Evolutionary conservation across 2,797 vertebrate species (phyloP), one percentile per base, ranked within the genome.

Genomic region (Chelmon rostratus): DNA sequence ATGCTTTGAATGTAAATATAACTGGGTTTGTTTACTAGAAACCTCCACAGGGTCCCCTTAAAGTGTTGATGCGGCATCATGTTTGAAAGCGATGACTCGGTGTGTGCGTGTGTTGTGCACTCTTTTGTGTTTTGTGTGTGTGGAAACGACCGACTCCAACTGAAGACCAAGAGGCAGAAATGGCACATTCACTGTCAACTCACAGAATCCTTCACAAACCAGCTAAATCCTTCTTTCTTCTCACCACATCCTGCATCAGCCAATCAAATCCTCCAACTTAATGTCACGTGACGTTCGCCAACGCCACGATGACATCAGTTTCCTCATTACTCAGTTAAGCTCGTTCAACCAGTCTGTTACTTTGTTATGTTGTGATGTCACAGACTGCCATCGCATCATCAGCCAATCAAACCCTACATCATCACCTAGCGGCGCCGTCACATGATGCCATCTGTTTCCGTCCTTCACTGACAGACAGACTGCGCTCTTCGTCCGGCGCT

Each of bases 301-400:
- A 13, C 1, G 2, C 54, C 19, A 23, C 3, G 31, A 52, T 1
- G 2, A 23, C 10, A 2, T 61, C 65, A 28, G 12, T 35, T 33
- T 33, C 33, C 12, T 40, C 13, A 21, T 23, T 40, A 18, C 44
- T 25, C 4, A 40, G 12, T 57, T 9, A 35, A 37, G 38, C 18
- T 31, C 5, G 1, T 23, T 50, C 18, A 0, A 31, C n/a, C 56
- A 7, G 18, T 53, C 12, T 8, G 40, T 50, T 42, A 21, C 37
- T 18, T 0, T 42, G 50, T 23, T 42, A 97, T 84, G 94, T 44
- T 44, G 95, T 96, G 90, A 97, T 12, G 68, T 67, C 68, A 53
- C 59, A 16, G 38, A 5, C n/a, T 21, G 18, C 19, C 33, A 15
- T 50, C 8, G 18, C 46, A 33, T 23, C 28, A 52, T 64, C 40